phyloP scores from a whole-genome alignment of 2,888 invertebrate genomes.

The Eremobia ochroleuca region DNA sequence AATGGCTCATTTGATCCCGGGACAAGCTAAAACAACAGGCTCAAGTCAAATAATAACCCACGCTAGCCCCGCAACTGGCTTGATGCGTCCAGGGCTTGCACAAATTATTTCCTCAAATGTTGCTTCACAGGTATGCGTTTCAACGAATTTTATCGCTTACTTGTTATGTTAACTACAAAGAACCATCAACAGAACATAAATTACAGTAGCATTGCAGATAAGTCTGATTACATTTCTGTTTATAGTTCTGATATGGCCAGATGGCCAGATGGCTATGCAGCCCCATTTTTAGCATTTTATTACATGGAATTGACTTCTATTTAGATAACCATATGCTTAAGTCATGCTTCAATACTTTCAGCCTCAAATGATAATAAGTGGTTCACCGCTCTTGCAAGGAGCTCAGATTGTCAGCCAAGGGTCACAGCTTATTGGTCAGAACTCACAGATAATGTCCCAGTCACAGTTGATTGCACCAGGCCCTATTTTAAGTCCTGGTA shows the following conservation, averaged over 20 bases:
- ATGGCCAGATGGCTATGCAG: background rate
- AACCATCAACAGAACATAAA: background rate
- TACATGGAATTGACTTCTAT: background rate
- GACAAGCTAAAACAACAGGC: slow-evolving; percentile 82
- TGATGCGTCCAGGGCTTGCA: slow-evolving; percentile 86
- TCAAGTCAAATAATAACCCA: slow-evolving; percentile 85
- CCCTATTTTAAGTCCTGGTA: slow-evolving; percentile 84
- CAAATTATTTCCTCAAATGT: slow-evolving; percentile 88
- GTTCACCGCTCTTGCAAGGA: slow-evolving; percentile 86
- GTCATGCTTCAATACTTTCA: slow-evolving; percentile 70
- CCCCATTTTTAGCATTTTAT: background rate
- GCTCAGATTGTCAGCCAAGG: slow-evolving; percentile 87
- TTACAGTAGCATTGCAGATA: background rate
- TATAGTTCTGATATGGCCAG: background rate
- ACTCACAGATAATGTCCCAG: slow-evolving; percentile 84
- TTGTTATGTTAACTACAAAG: background rate
- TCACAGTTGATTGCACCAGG: slow-evolving; percentile 84
- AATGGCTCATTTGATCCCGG: slow-evolving; percentile 87
- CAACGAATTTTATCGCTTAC: background rate
- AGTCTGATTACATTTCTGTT: background rate
- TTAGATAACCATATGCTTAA: background rate
- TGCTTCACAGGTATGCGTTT: slow-evolving; percentile 82
- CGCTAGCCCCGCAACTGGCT: slow-evolving; percentile 80
- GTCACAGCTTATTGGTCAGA: slow-evolving; percentile 84
- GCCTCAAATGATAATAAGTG: slow-evolving; percentile 88